Evolutionary conservation across 2,113 vertebrate genomes (phyloP), one percentile per base, ranked within the genome.

Genomic region (Grantiella picta): DNA sequence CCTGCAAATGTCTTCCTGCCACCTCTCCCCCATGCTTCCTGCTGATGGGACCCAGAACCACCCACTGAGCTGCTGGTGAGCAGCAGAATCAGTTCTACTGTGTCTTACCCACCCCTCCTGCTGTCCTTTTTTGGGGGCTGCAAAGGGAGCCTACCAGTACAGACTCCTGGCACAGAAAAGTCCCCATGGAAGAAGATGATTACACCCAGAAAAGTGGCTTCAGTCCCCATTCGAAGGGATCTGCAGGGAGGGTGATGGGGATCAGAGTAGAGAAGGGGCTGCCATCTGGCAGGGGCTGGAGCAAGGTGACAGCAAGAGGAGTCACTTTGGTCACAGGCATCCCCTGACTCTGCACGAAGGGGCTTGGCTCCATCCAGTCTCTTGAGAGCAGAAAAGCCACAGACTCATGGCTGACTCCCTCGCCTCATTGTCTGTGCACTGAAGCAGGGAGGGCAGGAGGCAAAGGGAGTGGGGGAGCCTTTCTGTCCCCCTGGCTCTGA

Each of bases 21-120:
- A 24, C 12, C 12, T 59, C 1, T 0, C 17, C 21, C 25, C 17
- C 4, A 27, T 1, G 0, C 40, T 61, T 33, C 52, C n/a, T 76
- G 35, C 31, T 54, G 21, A 38, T 90, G 54, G 45, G 38, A 94
- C 14, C 16, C 57, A 40, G 44, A 68, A 35, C 22, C 23, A 77
- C 15, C 5, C 52, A 27, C 8, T 15, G 56, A 52, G 9, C 42
- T 75, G 12, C 22, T 15, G 11, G 31, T 12, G 29, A 90, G 47
- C 38, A 84, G n/a, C 28, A 64, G 50, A 73, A 47, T 38, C 83
- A 79, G 35, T 54, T 86, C 47, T 79, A 33, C 28, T 47, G 44
- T 76, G 31, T 60, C 22, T 54, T 12, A 4, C 29, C 21, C 64
- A 29, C 20, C 15, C 9, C 19, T 33, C 20, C 44, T 0, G 0